Base-by-base conservation (phyloP, 2,888 invertebrate genomes). In the Argyresthia albistria region DNA sequence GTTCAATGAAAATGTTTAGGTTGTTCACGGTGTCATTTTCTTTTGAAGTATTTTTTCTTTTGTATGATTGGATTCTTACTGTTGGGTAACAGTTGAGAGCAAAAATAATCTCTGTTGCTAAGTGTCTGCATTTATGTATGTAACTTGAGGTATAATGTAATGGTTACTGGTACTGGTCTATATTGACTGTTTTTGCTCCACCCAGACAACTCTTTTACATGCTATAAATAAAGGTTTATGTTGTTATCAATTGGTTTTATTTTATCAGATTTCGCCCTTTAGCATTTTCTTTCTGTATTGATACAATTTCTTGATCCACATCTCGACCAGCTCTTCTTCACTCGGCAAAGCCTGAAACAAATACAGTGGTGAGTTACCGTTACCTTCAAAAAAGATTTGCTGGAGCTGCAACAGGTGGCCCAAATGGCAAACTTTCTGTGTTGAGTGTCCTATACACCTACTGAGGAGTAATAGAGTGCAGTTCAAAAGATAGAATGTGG, bases 231-330 rank as follows among this genome's bases (percentile, higher is more conserved):
- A 46, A 46, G 25, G 25, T 35, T 39, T 36, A 42, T 42, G 35
- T 45, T 45, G 45, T 51, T 51, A 45, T 16, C 10, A 8, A n/a
- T 12, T 16, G 25, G n/a, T 50, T 50, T 50, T 46, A 39, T 49
- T 57, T 50, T 56, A 58, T 66, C 70, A 76, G 57, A 76, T 64
- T 66, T 88, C 84, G 54, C 81, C 91, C 62, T 76, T 79, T 43
- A 90, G 72, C 68, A 90, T 90, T 71, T 91, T 92, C 60, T 92
- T 92, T 53, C 92, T 88, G 58, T 90, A 89, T 46, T 88, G 88
- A 63, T 89, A 91, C 1, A 92, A 76, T 65, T 92, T 92, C 63
- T 91, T 92, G 36, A 93, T 89, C 94, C 94, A 94, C 81, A 92
- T 92, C 58, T 94, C 93, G 65, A 90, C 90, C 55, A 92, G 87